These are phyloP conservation scores for Triops longicaudatus DNA, from an alignment of 1,140 invertebrate species.

Conservation along the genomic window DNA sequence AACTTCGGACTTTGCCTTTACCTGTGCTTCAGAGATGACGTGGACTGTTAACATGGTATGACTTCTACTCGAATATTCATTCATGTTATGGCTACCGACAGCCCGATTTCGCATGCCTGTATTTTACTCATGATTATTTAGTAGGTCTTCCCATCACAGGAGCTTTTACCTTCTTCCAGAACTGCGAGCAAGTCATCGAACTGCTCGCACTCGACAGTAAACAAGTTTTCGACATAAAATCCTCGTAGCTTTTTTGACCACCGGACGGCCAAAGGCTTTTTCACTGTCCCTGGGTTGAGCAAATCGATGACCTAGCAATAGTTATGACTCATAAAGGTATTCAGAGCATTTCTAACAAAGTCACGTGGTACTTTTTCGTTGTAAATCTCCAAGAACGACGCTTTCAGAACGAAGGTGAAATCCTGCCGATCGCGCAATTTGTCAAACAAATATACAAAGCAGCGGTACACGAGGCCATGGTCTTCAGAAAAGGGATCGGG, in stretches of 20 bases:
- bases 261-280: conserved; percentile 73
- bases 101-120: conserved; percentile 72
- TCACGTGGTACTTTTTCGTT: conserved; percentile 73
- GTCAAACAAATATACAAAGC: conserved; percentile 83
- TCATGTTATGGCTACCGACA: conserved; percentile 87
- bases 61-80: conserved; percentile 87
- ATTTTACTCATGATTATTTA: conserved; percentile 28
- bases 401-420: conserved; percentile 75
- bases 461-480: conserved; percentile 77
- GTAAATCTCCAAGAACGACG: conserved; percentile 91
- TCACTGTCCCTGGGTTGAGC: conserved; percentile 66
- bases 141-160: neutral
- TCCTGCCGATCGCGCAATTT: conserved; percentile 63
- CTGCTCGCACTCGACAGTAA: conserved; percentile 86
- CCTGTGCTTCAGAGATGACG: conserved; percentile 68
- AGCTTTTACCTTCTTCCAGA: conserved; percentile 72
- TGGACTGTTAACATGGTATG: conserved; percentile 88
- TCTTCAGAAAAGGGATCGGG: conserved; percentile 53
- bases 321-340: neutral
- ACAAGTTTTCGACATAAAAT: conserved; percentile 92
- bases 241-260: conserved; percentile 87
- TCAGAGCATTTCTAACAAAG: neutral
- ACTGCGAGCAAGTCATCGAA: conserved; percentile 89
- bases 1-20: conserved; percentile 34
- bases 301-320: conserved; percentile 84